phyloP scores from a whole-genome alignment of 1,140 invertebrate genomes.

The Papilio helenus region DNA sequence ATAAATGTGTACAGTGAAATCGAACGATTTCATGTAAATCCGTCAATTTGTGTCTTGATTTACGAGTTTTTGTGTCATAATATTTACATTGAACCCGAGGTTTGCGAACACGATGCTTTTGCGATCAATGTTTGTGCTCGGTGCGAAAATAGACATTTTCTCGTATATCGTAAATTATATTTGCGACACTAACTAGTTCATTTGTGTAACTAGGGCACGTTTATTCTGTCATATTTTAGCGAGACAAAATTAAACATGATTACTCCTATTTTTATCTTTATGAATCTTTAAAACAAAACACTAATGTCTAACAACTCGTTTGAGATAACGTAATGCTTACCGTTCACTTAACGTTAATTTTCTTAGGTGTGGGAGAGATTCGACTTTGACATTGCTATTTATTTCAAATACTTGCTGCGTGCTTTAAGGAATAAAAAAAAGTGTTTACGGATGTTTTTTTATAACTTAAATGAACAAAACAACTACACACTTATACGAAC shows the following conservation, averaged over 20 bases:
- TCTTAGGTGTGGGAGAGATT: no score
- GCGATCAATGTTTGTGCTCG: conserved; percentile 27
- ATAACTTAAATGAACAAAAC: not conserved
- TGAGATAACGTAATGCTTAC: no score
- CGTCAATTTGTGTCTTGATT: conserved; percentile 12
- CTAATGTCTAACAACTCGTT: not conserved
- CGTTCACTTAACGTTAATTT: no score
- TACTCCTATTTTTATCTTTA: not conserved
- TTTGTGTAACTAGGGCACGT: conserved; percentile 26
- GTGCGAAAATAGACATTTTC: conserved; percentile 29
- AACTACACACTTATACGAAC: not conserved
- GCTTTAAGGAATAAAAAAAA: not conserved
- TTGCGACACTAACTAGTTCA: conserved; percentile 13
- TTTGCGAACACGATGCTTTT: conserved; percentile 30
- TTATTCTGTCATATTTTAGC: conserved; percentile 13
- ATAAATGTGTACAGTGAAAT: not conserved
- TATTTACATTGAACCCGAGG: conserved; percentile 26
- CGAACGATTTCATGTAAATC: not conserved
- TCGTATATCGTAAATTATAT: conserved; percentile 29
- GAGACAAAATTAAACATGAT: not conserved
- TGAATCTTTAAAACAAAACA: not conserved
- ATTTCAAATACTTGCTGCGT: not conserved
- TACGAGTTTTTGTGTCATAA: conserved; percentile 29
- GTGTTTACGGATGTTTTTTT: conserved; percentile 3
- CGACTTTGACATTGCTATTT: not conserved